phyloP scores from a whole-genome alignment of 2,113 vertebrate genomes.

The Rattus rattus region DNA sequence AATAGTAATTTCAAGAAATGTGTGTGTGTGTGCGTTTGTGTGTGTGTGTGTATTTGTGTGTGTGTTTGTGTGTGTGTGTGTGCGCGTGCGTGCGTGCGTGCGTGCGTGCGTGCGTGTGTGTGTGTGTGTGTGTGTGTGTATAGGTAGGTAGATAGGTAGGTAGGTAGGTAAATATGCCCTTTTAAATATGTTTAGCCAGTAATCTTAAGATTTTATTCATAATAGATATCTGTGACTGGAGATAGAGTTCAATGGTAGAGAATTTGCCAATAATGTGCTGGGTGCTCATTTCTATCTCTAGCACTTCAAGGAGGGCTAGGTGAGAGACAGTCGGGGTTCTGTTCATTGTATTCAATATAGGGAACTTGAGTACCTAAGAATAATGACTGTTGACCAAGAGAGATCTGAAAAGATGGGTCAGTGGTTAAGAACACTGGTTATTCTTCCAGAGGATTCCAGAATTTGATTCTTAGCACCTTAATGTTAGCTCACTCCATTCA shows the following conservation, averaged over 20 bases:
- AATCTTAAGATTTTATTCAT: conserved; percentile 19
- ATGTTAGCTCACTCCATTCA: background rate
- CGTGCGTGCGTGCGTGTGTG: too few relatives aligned
- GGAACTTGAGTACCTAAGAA: background rate
- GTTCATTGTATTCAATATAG: background rate
- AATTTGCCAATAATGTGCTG: background rate
- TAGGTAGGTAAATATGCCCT: too few relatives aligned
- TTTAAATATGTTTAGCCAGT: background rate
- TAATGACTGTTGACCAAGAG: background rate
- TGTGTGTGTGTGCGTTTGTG: background rate
- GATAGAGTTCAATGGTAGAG: background rate
- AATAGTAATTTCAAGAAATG: background rate
- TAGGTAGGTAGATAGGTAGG: too few relatives aligned
- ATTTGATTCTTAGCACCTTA: background rate
- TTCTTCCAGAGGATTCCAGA: background rate
- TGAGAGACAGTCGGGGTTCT: background rate
- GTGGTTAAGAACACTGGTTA: background rate
- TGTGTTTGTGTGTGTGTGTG: background rate
- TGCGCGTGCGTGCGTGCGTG: too few relatives aligned
- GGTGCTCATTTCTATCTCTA: background rate
- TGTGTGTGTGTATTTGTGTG: too few relatives aligned
- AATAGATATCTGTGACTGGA: background rate
- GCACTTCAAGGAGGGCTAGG: background rate
- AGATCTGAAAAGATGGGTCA: background rate
- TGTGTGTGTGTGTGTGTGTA: background rate